Evolutionary conservation across 2,113 vertebrate genomes (phyloP), one percentile per base, ranked within the genome.

Genomic region (Apistogramma diplotaenia): DNA sequence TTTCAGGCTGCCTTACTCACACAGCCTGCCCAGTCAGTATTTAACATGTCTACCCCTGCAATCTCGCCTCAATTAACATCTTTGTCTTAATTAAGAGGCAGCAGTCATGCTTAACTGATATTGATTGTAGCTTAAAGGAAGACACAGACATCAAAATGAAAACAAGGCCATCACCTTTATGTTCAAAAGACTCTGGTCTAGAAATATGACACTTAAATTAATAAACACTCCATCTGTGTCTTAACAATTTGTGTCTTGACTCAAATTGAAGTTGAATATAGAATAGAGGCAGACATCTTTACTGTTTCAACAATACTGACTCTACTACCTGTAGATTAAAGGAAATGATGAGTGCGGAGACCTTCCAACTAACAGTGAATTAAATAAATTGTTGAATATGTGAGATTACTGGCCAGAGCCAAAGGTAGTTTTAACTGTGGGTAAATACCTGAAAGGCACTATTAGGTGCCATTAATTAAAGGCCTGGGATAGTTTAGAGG

Each of bases 381-480:
- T 46, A 3, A 56, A 25, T n/a, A 12, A 49, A 58, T 70, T 51
- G 43, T n/a, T 51, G 18, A 70, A 70, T 54, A 9, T 43, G 13
- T 58, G 12, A 51, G 29, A 31, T 65, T 49, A 58, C 9, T 31
- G 3, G 27, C 43, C 7, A 51, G 25, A 70, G 43, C 31, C 71
- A 59, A 70, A 83, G 73, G 85, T 84, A 25, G 15, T 75, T 79
- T 87, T 83, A 76, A 85, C 85, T 85, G 86, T 91, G 81, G 80
- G 72, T 91, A 67, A 88, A 92, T 91, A 89, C 76, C 73, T 84
- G 75, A 84, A 43, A 88, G 78, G 84, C 89, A 85, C 89, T 93
- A 94, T 94, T 90, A 85, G 90, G 70, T 89, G 87, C 76, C 95
- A 94, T 97, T 98, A 98, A 98, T 98, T 98, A 98, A 98, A 96